Evolutionary conservation across 2,113 vertebrate genomes (phyloP), one percentile per base, ranked within the genome.

Genomic region (Craseonycteris thonglongyai): DNA sequence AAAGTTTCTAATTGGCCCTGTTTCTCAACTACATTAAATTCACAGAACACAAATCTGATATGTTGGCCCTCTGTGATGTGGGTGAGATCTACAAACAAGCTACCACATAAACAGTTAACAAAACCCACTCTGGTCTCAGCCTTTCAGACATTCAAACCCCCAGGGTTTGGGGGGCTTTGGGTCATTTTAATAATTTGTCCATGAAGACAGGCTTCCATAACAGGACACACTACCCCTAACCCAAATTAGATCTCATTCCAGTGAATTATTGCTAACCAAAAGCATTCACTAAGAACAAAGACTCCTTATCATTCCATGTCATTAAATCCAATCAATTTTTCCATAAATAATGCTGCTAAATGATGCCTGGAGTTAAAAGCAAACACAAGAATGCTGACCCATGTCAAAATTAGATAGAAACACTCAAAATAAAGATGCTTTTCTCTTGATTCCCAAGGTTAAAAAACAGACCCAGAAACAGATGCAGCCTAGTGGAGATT

Each of bases 301-400:
- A 84, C 35, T 42, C 24, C 19, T 68, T 54, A 56, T 95, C 61
- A 91, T 87, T 91, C 49, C 54, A 85, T 82, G 95, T 95, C 86
- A 94, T 91, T 93, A 96, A 65, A 90, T 92, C 40, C 87, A 74
- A 95, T 93, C 89, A 81, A 74, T 66, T 88, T 90, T 89, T 78
- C 71, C 58, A 88, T 78, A 91, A 94, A 76, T 86, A 84, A 59
- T 40, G 72, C 68, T 69, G 45, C 19, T 63, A 78, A 88, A 33
- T 94, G 71, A 82, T 26, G 94, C 76, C n/a, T 33, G 15, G 61
- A 86, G 66, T 63, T 68, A 69, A 76, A 76, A 95, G 21, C 74
- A 63, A 88, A 91, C 4, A 79, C 1, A 10, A 28, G 76, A 35
- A 83, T 79, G 49, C 59, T 45, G 93, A 58, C 8, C 54, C 40